Evolutionary conservation across 2,888 invertebrate species (phyloP), one percentile per base, ranked within the genome.

Genomic region (Shargacucullia verbasci): DNA sequence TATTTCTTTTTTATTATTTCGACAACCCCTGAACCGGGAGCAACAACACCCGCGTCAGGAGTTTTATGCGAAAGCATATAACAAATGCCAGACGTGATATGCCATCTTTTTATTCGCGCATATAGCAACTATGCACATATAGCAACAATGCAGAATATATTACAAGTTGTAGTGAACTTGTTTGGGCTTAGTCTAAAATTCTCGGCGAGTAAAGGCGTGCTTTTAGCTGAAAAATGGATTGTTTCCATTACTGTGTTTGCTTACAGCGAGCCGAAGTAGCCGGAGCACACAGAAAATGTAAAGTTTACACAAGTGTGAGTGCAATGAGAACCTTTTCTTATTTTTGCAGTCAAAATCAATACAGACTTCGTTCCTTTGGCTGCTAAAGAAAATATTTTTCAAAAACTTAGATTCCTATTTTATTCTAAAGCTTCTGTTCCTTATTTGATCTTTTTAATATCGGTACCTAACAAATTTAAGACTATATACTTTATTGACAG

Each of bases 181-280:
- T 56, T 47, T 55, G 52, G 39, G 55, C 46, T 70, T 53, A 52
- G 62, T 58, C 52, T 56, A 20, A 71, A 64, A 65, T 69, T 63
- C 46, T 59, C 48, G 38, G 41, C 48, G 56, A 55, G 60, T 56
- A 59, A 57, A 53, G 59, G 46, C 59, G 55, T n/a, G 39, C 20
- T 71, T 68, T 70, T 69, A 58, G 59, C 46, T 75, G 75, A 78
- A 78, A 78, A 76, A 74, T 78, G 55, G 58, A 66, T 70, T 68
- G 64, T 70, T 72, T 71, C 75, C 70, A 79, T 81, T 76, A 70
- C 57, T 47, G 38, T 65, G 71, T 68, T 59, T 65, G 66, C 50
- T 50, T 48, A 8, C 11, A 9, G 40, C 31, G 38, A 56, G 48
- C 31, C 39, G 39, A 41, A 14, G n/a, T 5, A 46, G 53, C 45